Evolutionary conservation across 2,113 vertebrate genomes (phyloP), one percentile per base, ranked within the genome.

Genomic region (Amblyopsis rosae): DNA sequence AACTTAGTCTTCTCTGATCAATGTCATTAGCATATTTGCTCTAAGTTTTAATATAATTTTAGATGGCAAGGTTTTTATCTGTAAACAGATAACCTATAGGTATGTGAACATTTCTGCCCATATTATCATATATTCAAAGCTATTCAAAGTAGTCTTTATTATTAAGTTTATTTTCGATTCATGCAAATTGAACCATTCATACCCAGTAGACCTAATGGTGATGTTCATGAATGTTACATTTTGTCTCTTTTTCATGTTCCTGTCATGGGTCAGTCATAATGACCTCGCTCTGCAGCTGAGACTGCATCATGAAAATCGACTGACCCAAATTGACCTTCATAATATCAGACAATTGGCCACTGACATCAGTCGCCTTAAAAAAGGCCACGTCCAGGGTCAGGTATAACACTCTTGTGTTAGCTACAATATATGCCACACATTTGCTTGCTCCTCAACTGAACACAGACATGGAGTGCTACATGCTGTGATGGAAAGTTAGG

Each of bases 351-450:
- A 4, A 0, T 91, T 93, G 32, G 81, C 89, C 54, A 98, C 96
- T 41, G 96, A 93, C 80, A 92, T 98, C 69, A 71, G 10, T 6
- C 93, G 94, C 56, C 93, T 99, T 49, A 81, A 85, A 67, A 82
- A 84, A 8, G 96, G 94, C 17, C 90, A 92, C 35, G 93, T 98
- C 46, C 95, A 96, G 82, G 93, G 93, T 72, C 96, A 97, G 95
- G 97, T 98, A 93, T 2, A 32, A 3, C 33, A 56, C 12, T 67
- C 76, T 33, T 32, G 54, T 33, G 16, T 48, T 67, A 17, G 7
- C 11, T 67, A 0, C 7, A 45, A n/a, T 35, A 53, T 41, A 33
- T 15, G 3, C 3, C 33, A n/a, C 13, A n/a, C 15, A 55, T 54
- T 12, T 32, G 13, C 32, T 66, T 56, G 15, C 12, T 35, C 33